Percentiles rank a stretch among this genome's conserved stretches.
Evolutionary conservation across 23 tunicate species (phyloP).

Genomic region (Halocynthia roretzi): DNA sequence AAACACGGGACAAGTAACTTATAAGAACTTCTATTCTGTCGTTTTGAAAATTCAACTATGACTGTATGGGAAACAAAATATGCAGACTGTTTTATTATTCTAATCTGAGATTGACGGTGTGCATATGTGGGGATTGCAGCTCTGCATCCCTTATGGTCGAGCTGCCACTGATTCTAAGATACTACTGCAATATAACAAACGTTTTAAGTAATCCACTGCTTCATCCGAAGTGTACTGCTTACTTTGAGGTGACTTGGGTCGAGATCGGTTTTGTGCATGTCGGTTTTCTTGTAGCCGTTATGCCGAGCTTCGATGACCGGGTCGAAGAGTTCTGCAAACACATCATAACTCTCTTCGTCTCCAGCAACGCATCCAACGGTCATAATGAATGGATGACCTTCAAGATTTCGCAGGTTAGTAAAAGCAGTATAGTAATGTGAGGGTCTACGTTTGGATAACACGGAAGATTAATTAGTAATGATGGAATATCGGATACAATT

Average conservation of each 20-base stretch:
- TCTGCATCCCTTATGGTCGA: no score
- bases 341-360: conserved; percentile 84
- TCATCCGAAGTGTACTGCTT: neutral
- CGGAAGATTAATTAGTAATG: neutral
- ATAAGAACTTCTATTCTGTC: no score
- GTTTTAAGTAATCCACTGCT: neutral
- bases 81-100: no score
- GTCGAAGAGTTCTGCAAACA: conserved; percentile 89
- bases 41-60: no score
- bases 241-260: conserved; percentile 59
- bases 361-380: conserved; percentile 99
- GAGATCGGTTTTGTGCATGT: conserved; percentile 88
- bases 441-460: no score
- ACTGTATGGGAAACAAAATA: no score
- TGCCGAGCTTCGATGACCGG: conserved; percentile 93
- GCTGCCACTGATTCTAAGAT: neutral
- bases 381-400: conserved; percentile 99
- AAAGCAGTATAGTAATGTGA: no score
- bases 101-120: no score
- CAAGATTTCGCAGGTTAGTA: neutral
- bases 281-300: conserved; percentile 76
- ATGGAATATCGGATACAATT: neutral
- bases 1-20: no score
- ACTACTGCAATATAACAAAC: no score
- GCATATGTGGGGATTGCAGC: no score